These are phyloP conservation scores for Cotesia vestalis DNA, from an alignment of 1,140 invertebrate species.

Conservation along the genomic window DNA sequence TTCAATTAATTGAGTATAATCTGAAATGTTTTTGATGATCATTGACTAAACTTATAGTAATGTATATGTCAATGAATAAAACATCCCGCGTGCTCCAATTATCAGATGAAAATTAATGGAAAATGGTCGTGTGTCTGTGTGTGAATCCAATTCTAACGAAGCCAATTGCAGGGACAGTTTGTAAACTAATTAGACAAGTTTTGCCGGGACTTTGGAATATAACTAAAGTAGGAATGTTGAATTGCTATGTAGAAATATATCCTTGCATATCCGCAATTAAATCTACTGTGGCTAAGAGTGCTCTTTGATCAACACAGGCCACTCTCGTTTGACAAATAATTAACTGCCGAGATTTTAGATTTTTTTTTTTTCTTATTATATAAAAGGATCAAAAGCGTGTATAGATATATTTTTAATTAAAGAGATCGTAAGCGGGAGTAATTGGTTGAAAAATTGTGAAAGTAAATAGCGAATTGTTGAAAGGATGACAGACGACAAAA, in stretches of 20 bases:
- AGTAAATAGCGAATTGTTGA: constrained; percentile 7
- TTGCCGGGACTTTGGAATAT: not conserved
- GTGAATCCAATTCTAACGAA: constrained; percentile 4
- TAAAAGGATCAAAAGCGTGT: not conserved
- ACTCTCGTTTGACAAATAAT: constrained; percentile 6
- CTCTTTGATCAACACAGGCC: not conserved
- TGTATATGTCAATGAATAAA: not conserved
- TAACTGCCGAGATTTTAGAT: not conserved
- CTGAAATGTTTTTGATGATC: not conserved
- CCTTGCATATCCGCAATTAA: constrained; percentile 26
- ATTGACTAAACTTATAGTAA: not conserved
- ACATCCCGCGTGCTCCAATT: constrained; percentile 19
- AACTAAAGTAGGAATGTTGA: constrained; percentile 13
- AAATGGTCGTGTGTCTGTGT: constrained; percentile 1
- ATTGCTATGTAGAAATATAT: constrained; percentile 11
- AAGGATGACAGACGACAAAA: constrained; percentile 17
- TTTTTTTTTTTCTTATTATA: no score
- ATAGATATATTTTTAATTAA: not conserved
- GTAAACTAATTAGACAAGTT: constrained; percentile 29
- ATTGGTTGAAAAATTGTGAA: not conserved
- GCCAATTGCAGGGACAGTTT: constrained; percentile 28
- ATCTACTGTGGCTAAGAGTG: constrained; percentile 18
- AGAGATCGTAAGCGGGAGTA: not conserved
- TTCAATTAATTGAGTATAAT: no score
- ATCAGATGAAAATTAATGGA: constrained; percentile 14